A percentile compares a stretch with the other conserved stretches of the same genome.
Conservation (phyloP, 2,888 invertebrate species). For the Hypselothyrea guttata region DNA sequence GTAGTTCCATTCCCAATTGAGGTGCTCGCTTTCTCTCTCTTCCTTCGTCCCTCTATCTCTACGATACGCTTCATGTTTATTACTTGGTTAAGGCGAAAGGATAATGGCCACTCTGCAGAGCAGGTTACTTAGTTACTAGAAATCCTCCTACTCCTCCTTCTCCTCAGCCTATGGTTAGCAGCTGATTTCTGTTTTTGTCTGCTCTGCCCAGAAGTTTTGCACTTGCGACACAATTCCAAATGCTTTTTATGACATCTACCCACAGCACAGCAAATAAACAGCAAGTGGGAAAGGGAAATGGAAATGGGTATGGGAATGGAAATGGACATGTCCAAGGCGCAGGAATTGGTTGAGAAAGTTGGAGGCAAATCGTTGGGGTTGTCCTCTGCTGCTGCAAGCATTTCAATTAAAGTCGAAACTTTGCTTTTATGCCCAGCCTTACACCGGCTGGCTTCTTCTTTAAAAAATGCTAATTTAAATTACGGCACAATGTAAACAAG, state of each 20-base stretch:
- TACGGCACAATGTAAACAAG: slow-evolving; percentile 28
- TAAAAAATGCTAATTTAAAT: slow-evolving; percentile 53
- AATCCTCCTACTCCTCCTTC: neutral
- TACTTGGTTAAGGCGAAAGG: slow-evolving; percentile 72
- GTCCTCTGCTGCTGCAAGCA: slow-evolving; percentile 10
- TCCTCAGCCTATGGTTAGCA: slow-evolving; percentile 13
- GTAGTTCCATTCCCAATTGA: slow-evolving; percentile 9
- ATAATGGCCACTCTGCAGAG: slow-evolving; percentile 52
- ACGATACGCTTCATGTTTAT: slow-evolving; percentile 74
- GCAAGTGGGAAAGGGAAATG: neutral
- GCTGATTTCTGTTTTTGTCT: slow-evolving; percentile 16
- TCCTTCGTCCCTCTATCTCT: slow-evolving; percentile 44
- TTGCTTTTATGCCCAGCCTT: slow-evolving; percentile 34
- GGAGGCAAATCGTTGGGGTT: slow-evolving; percentile 37
- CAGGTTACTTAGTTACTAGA: slow-evolving; percentile 41
- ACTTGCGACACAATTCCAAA: slow-evolving; percentile 23
- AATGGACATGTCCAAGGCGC: neutral
- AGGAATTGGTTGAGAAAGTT: no score
- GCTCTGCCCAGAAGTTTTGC: slow-evolving; percentile 38
- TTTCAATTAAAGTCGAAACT: slow-evolving; percentile 49
- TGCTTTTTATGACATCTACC: slow-evolving; percentile 43
- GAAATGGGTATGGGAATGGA: neutral
- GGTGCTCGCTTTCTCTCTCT: neutral
- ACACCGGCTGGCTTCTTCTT: no score
- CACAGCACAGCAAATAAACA: slow-evolving; percentile 24